These are phyloP conservation scores for Alligator sinensis DNA, from an alignment of 2,113 vertebrate genomes.

Conservation along the genomic window DNA sequence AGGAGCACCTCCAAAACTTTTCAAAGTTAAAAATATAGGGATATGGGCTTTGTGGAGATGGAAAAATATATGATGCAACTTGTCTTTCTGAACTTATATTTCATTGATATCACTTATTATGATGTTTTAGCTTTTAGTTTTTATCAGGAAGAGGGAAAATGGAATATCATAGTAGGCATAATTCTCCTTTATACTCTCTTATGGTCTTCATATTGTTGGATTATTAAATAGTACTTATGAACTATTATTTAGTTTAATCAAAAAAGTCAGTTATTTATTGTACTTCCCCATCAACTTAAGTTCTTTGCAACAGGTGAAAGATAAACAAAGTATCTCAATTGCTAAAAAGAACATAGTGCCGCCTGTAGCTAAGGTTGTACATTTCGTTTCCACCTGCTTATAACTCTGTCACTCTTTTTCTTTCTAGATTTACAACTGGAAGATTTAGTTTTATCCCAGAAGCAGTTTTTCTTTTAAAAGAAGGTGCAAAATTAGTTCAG, in stretches of 20 bases:
- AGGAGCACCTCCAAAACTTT: not conserved
- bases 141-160: not conserved
- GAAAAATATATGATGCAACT: not conserved
- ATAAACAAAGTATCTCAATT: not conserved
- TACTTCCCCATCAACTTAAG: not conserved
- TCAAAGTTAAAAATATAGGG: not conserved
- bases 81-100: not conserved
- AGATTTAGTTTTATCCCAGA: not conserved
- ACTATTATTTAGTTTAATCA: not conserved
- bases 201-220: not conserved
- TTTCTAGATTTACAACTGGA: not conserved
- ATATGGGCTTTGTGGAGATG: not conserved
- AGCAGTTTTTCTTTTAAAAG: not conserved
- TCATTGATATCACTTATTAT: not conserved
- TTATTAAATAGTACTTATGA: not conserved
- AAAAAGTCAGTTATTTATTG: not conserved
- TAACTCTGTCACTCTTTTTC: not conserved
- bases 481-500: not conserved
- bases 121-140: not conserved
- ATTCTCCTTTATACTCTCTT: not conserved
- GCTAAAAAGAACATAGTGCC: not conserved
- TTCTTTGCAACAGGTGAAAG: not conserved
- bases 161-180: not conserved
- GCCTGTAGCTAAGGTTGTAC: not conserved
- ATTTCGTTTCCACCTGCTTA: not conserved